phyloP scores from a whole-genome alignment of 1,140 invertebrate species.

The Caerostris darwini region DNA sequence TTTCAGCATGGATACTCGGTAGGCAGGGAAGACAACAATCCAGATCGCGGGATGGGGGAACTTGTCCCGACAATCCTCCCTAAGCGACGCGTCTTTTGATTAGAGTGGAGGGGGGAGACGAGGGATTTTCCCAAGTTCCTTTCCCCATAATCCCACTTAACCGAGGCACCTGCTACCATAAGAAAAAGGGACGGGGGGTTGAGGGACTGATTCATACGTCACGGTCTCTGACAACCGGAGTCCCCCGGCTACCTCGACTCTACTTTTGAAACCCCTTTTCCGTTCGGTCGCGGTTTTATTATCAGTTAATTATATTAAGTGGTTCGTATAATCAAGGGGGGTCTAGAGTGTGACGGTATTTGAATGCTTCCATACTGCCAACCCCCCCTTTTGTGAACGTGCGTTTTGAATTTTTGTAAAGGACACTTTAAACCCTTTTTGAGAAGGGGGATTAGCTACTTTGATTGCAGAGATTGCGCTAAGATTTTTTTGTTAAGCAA shows the following conservation, averaged over 20 bases:
- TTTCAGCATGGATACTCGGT: not conserved
- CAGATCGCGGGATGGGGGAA: not conserved
- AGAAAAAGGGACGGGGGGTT: not conserved
- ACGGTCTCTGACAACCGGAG: slow-evolving; percentile 72
- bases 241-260: not conserved
- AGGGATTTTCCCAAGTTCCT: slow-evolving; percentile 25
- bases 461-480: too few species aligned
- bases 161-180: slow-evolving; percentile 76
- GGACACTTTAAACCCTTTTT: too few species aligned
- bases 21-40: slow-evolving; percentile 2
- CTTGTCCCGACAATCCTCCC: slow-evolving; percentile 55
- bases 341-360: not conserved
- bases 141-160: slow-evolving; percentile 76
- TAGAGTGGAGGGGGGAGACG: slow-evolving; percentile 46
- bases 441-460: too few species aligned
- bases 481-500: too few species aligned
- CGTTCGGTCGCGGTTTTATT: slow-evolving; percentile 70
- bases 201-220: slow-evolving; percentile 75
- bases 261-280: slow-evolving; percentile 9
- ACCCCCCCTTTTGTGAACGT: too few species aligned
- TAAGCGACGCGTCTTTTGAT: slow-evolving; percentile 73
- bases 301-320: slow-evolving; percentile 77
- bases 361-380: not conserved
- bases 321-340: slow-evolving; percentile 7
- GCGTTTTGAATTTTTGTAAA: too few species aligned